Evolutionary conservation across 2,888 invertebrate genomes (phyloP).

Genomic region (Ceriagrion tenellum): DNA sequence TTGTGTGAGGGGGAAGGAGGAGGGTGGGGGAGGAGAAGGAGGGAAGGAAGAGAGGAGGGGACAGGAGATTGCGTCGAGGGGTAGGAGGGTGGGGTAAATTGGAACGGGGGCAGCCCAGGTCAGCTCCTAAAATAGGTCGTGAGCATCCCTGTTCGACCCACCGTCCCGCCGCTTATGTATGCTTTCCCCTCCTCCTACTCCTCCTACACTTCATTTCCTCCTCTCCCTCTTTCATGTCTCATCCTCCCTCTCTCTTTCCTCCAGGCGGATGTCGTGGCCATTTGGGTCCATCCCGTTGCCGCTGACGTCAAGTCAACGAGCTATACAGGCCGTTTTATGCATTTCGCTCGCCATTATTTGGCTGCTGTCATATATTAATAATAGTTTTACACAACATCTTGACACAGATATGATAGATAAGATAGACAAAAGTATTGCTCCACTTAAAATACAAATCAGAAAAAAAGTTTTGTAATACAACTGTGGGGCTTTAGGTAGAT

Average conservation of each 20-base stretch:
- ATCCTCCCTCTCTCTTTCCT: neutral
- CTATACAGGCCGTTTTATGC: too few species aligned
- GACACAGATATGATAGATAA: too few species aligned
- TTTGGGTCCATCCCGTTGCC: too few species aligned
- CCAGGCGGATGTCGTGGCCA: too few species aligned
- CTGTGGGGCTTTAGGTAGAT: too few species aligned
- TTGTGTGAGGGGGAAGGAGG: neutral
- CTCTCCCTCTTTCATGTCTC: neutral
- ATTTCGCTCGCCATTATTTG: too few species aligned
- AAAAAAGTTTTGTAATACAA: too few species aligned
- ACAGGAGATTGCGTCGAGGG: neutral
- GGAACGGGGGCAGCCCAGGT: slow-evolving; percentile 33
- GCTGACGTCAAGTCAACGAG: too few species aligned
- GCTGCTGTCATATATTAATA: too few species aligned
- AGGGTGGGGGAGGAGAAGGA: neutral
- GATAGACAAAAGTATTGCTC: too few species aligned
- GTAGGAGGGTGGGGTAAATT: neutral
- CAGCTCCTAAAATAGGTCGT: slow-evolving; percentile 46
- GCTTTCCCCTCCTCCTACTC: neutral
- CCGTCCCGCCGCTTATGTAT: neutral
- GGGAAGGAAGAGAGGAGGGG: neutral
- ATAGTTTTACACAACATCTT: too few species aligned
- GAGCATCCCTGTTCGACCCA: slow-evolving; percentile 45
- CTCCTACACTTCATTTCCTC: neutral
- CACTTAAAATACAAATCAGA: too few species aligned